A percentile compares a stretch with the other conserved stretches of the same genome.
These are phyloP conservation scores for Rousettus leschenaultii DNA, from an alignment of 2,113 vertebrate genomes.

Conservation along the genomic window DNA sequence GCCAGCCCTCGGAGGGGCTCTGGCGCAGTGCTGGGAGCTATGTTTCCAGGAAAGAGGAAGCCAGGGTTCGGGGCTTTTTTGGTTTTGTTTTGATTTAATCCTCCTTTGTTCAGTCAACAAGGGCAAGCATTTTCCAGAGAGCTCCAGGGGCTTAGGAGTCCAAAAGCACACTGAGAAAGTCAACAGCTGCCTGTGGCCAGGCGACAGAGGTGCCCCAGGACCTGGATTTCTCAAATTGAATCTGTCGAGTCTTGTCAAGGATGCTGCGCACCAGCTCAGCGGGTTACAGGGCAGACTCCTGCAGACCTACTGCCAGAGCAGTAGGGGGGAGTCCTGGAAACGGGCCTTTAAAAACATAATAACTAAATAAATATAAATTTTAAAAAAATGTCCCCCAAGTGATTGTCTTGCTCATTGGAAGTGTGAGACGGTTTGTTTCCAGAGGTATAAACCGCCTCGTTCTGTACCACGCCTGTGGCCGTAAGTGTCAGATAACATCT, in stretches of 20 bases:
- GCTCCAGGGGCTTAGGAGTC: background rate
- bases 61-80: background rate
- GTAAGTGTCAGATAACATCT: background rate
- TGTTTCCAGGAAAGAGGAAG: background rate
- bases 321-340: background rate
- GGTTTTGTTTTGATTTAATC: background rate
- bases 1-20: too few relatives aligned
- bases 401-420: background rate
- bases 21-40: background rate
- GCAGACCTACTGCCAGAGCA: accelerated
- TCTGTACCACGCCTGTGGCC: background rate
- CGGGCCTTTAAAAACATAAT: background rate
- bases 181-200: background rate
- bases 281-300: background rate
- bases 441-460: background rate
- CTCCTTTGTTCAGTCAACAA: background rate
- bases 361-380: too few relatives aligned
- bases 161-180: background rate
- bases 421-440: background rate
- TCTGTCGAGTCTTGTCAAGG: background rate
- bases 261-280: accelerated
- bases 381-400: background rate
- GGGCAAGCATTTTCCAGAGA: background rate
- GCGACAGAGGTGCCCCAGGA: background rate
- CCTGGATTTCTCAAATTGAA: background rate